Evolutionary conservation across 2,888 invertebrate species (phyloP), one percentile per base, ranked within the genome.

Genomic region (Trichacis sp.): DNA sequence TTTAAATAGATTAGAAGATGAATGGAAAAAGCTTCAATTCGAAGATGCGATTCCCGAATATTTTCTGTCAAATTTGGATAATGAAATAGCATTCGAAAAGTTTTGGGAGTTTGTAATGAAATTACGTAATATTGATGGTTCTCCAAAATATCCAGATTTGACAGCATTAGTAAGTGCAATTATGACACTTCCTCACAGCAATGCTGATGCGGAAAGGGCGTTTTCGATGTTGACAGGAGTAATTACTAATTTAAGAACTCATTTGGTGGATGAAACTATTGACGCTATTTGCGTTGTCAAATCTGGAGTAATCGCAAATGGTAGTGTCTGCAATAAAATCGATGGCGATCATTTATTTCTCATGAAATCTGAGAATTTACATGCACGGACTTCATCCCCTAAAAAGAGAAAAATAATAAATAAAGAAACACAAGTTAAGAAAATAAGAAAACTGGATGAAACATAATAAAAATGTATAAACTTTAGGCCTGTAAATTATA

Each of bases 281-380:
- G 40, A 40, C 8, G 4, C n/a, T 6, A 4, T 40, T 40, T 40
- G 40, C 40, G n/a, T 40, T 9, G 4, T 40, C 4, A 40, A 40
- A 40, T 40, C 40, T 3, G 40, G 15, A 40, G 40, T 40, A 40
- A 15, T 40, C 3, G 4, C 40, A 11, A 40, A 40, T 40, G 40
- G 40, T 6, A 40, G 12, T 40, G 15, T 40, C n/a, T 40, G 15
- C 40, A 11, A 12, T 6, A 4, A 40, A 12, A 40, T 40, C n/a
- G n/a, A 40, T 40, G 40, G 5, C 4, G 15, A 40, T 40, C 40
- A 40, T 15, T 40, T 40, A 15, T 40, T 40, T 40, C n/a, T 40
- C 3, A 40, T 14, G 40, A 40, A 9, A 11, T 11, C 4, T 12
- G 40, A 40, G 5, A 40, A 40, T 40, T 40, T 40, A 9, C 8